Evolutionary conservation across 2,797 vertebrate species (phyloP).

Genomic region (Sebastes aleutianus): DNA sequence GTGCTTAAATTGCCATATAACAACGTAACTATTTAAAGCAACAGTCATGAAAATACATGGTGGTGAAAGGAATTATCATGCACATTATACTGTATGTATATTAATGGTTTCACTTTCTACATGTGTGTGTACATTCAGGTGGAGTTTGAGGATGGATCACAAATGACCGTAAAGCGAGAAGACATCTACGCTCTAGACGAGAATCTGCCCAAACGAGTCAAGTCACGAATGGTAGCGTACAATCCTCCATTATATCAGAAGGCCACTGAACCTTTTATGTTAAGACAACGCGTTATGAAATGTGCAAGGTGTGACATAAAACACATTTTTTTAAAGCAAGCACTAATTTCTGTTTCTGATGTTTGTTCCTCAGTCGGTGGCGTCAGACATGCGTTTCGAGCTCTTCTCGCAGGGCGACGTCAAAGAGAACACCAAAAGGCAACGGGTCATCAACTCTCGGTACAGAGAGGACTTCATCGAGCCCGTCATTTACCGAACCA

Average conservation of each 20-base stretch:
- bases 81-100: background rate
- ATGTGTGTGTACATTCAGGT: slow-evolving; percentile 76
- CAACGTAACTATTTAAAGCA: background rate
- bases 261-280: background rate
- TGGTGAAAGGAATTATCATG: background rate
- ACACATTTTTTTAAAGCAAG: background rate
- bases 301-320: no score
- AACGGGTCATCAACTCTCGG: slow-evolving; percentile 95
- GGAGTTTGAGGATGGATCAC: slow-evolving; percentile 97
- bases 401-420: slow-evolving; percentile 93
- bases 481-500: slow-evolving; percentile 92
- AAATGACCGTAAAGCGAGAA: slow-evolving; percentile 92
- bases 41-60: background rate
- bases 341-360: background rate
- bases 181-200: slow-evolving; percentile 96
- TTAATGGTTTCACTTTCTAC: background rate
- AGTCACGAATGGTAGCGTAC: slow-evolving; percentile 88
- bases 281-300: no score
- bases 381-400: slow-evolving; percentile 98
- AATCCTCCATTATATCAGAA: background rate
- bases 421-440: slow-evolving; percentile 93
- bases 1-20: background rate
- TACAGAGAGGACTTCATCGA: slow-evolving; percentile 98
- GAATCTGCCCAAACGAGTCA: slow-evolving; percentile 95
- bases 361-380: slow-evolving; percentile 86